Evolutionary conservation across 2,797 vertebrate genomes (phyloP).

Genomic region (Remorina albescens): DNA sequence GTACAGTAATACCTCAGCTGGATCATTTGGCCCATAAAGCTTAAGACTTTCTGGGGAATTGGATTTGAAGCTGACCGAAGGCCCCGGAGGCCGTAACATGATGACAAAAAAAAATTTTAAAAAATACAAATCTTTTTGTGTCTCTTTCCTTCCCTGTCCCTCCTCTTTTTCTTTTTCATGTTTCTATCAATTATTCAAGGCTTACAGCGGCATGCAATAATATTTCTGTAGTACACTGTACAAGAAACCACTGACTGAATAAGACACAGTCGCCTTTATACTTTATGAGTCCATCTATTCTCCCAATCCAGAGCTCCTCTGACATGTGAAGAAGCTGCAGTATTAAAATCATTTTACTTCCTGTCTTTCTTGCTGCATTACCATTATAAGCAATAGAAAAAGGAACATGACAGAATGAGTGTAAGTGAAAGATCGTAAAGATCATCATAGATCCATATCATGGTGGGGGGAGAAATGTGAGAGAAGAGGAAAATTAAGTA

Average conservation of each 20-base stretch:
- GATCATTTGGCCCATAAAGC: constrained; percentile 80
- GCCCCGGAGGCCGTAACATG: constrained; percentile 63
- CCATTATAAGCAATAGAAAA: constrained; percentile 9
- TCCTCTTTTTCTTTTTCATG: constrained; percentile 8
- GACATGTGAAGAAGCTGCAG: constrained; percentile 35
- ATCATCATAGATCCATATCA: constrained; percentile 36
- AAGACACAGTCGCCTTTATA: constrained; percentile 41
- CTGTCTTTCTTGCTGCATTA: constrained; percentile 9
- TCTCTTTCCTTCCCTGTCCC: constrained; percentile 27
- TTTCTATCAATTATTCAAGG: constrained; percentile 72
- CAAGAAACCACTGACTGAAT: constrained; percentile 34
- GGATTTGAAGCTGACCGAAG: constrained; percentile 76
- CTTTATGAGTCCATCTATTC: constrained; percentile 64
- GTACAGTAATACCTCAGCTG: constrained; percentile 71
- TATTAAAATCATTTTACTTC: constrained; percentile 28
- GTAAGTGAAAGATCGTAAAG: constrained; percentile 28
- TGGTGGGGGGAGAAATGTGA: background rate
- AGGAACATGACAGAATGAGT: background rate
- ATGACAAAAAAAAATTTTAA: constrained; percentile 48
- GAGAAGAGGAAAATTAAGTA: constrained; percentile 11
- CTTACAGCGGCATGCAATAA: constrained; percentile 43
- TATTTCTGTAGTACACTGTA: constrained; percentile 38
- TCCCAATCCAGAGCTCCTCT: constrained; percentile 30
- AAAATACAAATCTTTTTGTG: constrained; percentile 40
- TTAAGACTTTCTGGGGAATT: constrained; percentile 82